Conservation (phyloP, 2,888 invertebrate genomes). For the Synergus japonicus region DNA sequence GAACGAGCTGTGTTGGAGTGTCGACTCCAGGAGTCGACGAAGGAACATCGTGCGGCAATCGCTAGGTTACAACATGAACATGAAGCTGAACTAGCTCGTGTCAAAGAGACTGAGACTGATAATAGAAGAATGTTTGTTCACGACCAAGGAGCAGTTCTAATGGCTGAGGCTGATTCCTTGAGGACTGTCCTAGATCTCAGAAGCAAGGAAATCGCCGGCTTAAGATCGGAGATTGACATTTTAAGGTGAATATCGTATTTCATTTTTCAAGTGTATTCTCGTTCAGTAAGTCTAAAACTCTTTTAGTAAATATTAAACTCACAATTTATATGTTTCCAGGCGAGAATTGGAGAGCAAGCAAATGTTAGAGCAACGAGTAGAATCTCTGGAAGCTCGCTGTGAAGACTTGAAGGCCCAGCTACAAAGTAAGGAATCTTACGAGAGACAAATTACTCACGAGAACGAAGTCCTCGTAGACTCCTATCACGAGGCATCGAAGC, state of each 20-base stretch:
- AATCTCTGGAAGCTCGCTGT: constrained; percentile 87
- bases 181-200: constrained; percentile 93
- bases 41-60: constrained; percentile 69
- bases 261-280: not conserved
- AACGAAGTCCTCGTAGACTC: constrained; percentile 86
- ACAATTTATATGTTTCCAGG: constrained; percentile 73
- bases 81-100: constrained; percentile 79
- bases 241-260: constrained; percentile 36
- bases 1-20: constrained; percentile 67
- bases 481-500: constrained; percentile 87
- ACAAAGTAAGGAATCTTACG: constrained; percentile 84
- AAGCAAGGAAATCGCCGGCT: constrained; percentile 89
- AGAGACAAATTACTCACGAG: constrained; percentile 85
- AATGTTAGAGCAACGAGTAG: constrained; percentile 85
- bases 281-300: not conserved
- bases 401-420: constrained; percentile 91
- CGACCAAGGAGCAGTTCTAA: constrained; percentile 78
- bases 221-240: constrained; percentile 85
- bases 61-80: constrained; percentile 77
- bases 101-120: constrained; percentile 78
- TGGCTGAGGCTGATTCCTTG: constrained; percentile 89
- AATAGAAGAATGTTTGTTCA: constrained; percentile 78
- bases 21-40: constrained; percentile 65
- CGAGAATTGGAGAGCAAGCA: constrained; percentile 88
- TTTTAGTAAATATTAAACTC: not conserved